Evolutionary conservation across 2,888 invertebrate species (phyloP).

Genomic region (Gryllus longicercus): DNA sequence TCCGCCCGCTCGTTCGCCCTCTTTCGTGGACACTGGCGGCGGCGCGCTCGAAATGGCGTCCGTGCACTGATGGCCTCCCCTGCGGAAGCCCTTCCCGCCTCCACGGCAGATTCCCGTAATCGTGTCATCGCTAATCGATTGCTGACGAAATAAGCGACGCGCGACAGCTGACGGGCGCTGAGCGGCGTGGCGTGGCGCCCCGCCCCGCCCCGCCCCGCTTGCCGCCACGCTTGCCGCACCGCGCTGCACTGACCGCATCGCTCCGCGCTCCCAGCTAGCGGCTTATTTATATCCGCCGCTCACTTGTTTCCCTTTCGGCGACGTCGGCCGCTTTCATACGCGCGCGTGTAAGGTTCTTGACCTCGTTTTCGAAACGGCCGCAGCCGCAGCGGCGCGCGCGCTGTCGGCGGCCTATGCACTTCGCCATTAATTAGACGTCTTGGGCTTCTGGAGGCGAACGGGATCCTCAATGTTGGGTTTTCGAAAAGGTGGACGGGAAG

Average conservation of each 20-base stretch:
- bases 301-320: conserved; percentile 9
- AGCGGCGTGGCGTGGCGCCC: too few species aligned
- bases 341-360: background rate
- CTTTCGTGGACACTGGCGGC: background rate
- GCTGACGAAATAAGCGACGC: too few species aligned
- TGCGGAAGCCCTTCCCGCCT: background rate
- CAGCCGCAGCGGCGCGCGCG: background rate
- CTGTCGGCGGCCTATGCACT: background rate
- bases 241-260: too few species aligned
- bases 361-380: background rate
- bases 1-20: background rate
- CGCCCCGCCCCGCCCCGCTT: too few species aligned
- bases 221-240: too few species aligned
- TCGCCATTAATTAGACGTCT: background rate
- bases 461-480: too few species aligned
- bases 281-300: background rate
- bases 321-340: background rate
- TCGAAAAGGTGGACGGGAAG: too few species aligned
- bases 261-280: too few species aligned
- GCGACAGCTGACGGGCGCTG: too few species aligned
- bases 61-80: background rate
- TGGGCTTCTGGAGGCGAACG: too few species aligned
- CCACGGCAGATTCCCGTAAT: too few species aligned
- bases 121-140: too few species aligned
- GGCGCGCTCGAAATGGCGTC: background rate